Conservation (phyloP, 1,140 invertebrate species). For the Trichoplusia ni region DNA sequence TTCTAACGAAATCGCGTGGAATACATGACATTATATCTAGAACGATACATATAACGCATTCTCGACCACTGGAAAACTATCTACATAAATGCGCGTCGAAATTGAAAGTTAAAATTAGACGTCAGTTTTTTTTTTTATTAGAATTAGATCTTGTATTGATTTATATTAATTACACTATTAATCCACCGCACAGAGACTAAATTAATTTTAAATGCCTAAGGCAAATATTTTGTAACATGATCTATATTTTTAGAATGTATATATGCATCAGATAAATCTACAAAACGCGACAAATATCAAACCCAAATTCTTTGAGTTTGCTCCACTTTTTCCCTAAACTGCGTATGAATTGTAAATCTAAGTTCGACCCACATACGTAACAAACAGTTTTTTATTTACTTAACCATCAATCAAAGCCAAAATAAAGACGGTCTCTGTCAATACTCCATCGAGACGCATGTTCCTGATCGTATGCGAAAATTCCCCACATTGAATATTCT, state of each 20-base stretch:
- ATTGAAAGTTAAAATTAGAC: too few species aligned
- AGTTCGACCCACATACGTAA: background rate
- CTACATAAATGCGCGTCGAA: too few species aligned
- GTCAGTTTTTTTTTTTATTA: too few species aligned
- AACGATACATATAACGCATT: background rate
- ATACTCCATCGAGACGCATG: conserved; percentile 24
- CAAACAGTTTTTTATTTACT: conserved; percentile 18
- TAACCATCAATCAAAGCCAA: conserved; percentile 28
- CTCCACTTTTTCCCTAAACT: too few species aligned
- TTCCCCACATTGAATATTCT: conserved; percentile 74
- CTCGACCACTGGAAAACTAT: too few species aligned
- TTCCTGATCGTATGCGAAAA: conserved; percentile 55
- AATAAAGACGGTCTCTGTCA: conserved; percentile 35
- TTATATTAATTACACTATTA: too few species aligned
- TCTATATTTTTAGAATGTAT: background rate
- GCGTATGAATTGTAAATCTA: conserved; percentile 13
- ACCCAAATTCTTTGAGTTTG: too few species aligned
- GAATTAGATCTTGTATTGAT: too few species aligned
- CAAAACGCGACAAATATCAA: too few species aligned
- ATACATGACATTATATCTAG: background rate
- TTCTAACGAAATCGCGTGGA: conserved; percentile 11
- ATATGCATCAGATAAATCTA: conserved; percentile 3
- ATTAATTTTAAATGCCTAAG: too few species aligned
- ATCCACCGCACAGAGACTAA: too few species aligned
- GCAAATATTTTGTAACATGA: too few species aligned